Conservation (phyloP, 2,888 invertebrate species). For the Acanthosepion lycidas region DNA sequence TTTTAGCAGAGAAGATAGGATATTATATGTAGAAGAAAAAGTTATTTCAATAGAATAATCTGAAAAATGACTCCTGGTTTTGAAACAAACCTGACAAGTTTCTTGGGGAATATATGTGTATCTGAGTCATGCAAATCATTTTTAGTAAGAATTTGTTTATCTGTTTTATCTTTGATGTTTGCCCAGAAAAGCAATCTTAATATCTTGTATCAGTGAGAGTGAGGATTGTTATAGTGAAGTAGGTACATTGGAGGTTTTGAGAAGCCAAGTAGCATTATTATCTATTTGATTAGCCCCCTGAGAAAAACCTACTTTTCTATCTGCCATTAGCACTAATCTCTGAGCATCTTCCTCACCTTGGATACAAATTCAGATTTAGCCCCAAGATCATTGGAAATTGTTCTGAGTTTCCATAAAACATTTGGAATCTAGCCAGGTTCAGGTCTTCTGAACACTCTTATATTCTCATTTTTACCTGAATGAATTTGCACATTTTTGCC, state of each 20-base stretch:
- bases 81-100: conserved; percentile 33
- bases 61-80: not conserved
- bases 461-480: not conserved
- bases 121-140: not conserved
- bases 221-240: not conserved
- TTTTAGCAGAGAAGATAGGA: not conserved
- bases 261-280: conserved; percentile 10
- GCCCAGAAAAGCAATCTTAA: not conserved
- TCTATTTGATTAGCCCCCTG: not conserved
- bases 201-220: conserved; percentile 4
- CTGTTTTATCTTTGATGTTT: not conserved
- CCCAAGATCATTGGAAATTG: not conserved
- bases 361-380: not conserved
- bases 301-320: not conserved
- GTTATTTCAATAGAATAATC: not conserved
- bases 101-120: not conserved
- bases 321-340: not conserved
- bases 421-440: not conserved
- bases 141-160: not conserved
- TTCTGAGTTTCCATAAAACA: not conserved
- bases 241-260: not conserved
- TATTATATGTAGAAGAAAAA: not conserved
- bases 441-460: not conserved
- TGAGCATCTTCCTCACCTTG: not conserved
- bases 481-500: not conserved